Evolutionary conservation across 1,140 invertebrate genomes (phyloP).

Genomic region (Bombyx mori): ASM3026992v2 NC_085115.1:4555501-4556000

Average conservation of each 20-base stretch:
- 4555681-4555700: constrained; percentile 30
- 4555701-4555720: constrained; percentile 43
- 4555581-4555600: constrained; percentile 4
- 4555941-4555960: no score
- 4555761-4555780: constrained; percentile 5
- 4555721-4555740: constrained; percentile 50
- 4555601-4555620: constrained; percentile 17
- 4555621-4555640: constrained; percentile 3
- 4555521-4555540: constrained; percentile 52
- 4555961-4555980: no score
- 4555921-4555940: no score
- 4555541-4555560: constrained; percentile 46
- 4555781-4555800: no score
- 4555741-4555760: constrained; percentile 48
- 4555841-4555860: no score
- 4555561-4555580: constrained; percentile 19
- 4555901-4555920: no score
- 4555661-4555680: constrained; percentile 14
- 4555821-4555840: no score
- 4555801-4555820: no score
- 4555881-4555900: no score
- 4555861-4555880: no score
- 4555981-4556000: no score
- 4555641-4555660: neutral
- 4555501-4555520: constrained; percentile 18